Evolutionary conservation across 64 coral and sea anemone genomes (phyloP).

Genomic region (Acropora tenuis): DNA sequence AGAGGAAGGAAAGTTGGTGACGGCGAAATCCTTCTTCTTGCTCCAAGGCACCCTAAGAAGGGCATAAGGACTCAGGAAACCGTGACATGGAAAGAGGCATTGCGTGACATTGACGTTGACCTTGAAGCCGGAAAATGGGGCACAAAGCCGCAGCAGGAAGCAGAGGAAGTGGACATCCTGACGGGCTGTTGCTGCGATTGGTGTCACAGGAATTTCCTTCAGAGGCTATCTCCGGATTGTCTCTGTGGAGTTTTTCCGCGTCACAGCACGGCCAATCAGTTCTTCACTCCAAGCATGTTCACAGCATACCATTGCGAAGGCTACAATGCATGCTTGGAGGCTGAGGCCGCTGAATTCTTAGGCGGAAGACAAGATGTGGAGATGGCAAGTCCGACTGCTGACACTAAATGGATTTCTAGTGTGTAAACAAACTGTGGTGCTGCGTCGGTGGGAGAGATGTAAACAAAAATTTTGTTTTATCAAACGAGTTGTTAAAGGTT

Average conservation of each 20-base stretch:
- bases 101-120: conserved; percentile 49
- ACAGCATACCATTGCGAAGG: conserved; percentile 78
- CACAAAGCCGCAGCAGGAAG: conserved; percentile 51
- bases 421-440: no score
- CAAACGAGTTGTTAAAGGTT: no score
- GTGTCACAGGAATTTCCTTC: conserved; percentile 37
- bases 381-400: no score
- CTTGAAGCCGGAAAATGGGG: conserved; percentile 65
- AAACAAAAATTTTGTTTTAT: no score
- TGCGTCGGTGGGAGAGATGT: no score
- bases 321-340: conserved; percentile 61
- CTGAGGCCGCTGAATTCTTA: conserved; percentile 57
- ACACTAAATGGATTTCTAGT: no score
- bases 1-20: conserved; percentile 19
- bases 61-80: no score
- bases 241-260: conserved; percentile 50
- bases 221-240: background rate
- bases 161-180: conserved; percentile 60
- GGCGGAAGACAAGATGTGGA: background rate
- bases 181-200: conserved; percentile 79
- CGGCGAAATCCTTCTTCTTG: conserved; percentile 65
- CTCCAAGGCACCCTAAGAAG: conserved; percentile 38
- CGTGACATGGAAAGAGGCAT: background rate
- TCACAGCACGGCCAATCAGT: conserved; percentile 66
- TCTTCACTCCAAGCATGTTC: conserved; percentile 64